Evolutionary conservation across 2,888 invertebrate genomes (phyloP), one percentile per base, ranked within the genome.

Genomic region (Plemyria rubiginata): DNA sequence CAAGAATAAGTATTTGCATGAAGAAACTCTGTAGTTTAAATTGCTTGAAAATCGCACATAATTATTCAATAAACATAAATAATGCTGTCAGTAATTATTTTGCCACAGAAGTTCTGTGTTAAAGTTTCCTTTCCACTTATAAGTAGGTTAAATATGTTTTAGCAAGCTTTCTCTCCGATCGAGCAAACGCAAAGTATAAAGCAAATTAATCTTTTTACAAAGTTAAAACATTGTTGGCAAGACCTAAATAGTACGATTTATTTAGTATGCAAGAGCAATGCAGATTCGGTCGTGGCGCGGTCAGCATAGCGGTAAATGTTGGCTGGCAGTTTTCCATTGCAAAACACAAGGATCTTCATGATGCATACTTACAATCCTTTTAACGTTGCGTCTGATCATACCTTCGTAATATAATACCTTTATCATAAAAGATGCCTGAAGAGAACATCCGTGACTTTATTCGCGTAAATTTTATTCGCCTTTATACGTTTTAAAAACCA

Each of bases 1-100:
- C 81, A 78, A 84, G 81, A 86, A 78, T 83, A 82, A 82, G 79
- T 76, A 80, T 84, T 78, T 76, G 77, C 81, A 77, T 76, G 75
- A 77, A 79, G 79, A 83, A 86, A 85, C 84, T 82, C 78, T 77
- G 79, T 75, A 76, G 79, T 74, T 76, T 77, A 75, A 75, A 79
- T 77, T 77, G 72, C 74, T 72, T 72, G 71, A 65, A 66, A 71
- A 72, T 63, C 48, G 61, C 60, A 49, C 49, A 54, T 60, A 46
- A 41, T 54, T 41, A 55, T 16, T 36, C 22, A 59, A 43, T 53
- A 11, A 57, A 32, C 50, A 43, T 61, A 38, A 16, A 28, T 45
- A 36, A 4, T 32, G 46, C 36, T 38, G 36, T 38, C 36, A 11
- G 36, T 38, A 32, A 32, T 32, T 3, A 3, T 32, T 32, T 32